phyloP scores from a whole-genome alignment of 2,888 invertebrate genomes.

The Mamestra brassicae region DNA sequence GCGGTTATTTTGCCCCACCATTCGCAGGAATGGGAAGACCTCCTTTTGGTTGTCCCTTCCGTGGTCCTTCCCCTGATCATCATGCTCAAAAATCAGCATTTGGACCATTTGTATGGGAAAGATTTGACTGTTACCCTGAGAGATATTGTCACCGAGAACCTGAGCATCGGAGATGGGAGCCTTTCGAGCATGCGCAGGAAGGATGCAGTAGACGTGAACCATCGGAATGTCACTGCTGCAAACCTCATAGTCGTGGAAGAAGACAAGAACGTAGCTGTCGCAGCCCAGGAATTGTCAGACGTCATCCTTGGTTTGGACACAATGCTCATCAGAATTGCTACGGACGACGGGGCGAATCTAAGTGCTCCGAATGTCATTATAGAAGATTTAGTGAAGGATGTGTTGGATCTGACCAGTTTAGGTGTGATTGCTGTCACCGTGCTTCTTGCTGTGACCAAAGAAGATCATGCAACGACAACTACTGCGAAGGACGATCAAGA shows the following conservation, averaged over 20 bases:
- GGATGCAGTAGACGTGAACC: not conserved
- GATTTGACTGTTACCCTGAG: not conserved
- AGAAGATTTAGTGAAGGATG: not conserved
- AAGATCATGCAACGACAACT: not conserved
- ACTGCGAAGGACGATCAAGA: not conserved
- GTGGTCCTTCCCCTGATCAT: slow-evolving; percentile 7
- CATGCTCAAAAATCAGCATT: not conserved
- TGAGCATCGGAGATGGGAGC: slow-evolving; percentile 10
- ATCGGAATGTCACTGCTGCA: slow-evolving; percentile 7
- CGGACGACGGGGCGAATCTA: not conserved
- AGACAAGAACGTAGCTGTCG: slow-evolving; percentile 18
- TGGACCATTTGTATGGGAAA: not conserved
- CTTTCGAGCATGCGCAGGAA: not conserved
- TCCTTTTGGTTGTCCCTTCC: slow-evolving; percentile 9
- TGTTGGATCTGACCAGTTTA: not conserved
- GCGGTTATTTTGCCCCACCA: slow-evolving; percentile 8
- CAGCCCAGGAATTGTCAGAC: slow-evolving; percentile 1
- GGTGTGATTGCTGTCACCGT: slow-evolving; percentile 4
- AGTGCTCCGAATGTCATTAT: not conserved
- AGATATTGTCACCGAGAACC: slow-evolving; percentile 15
- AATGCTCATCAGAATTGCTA: slow-evolving; percentile 3
- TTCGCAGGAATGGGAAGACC: slow-evolving; percentile 44
- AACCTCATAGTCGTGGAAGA: not conserved
- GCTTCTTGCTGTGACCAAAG: not conserved
- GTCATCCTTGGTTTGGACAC: slow-evolving; percentile 20